These are phyloP conservation scores for Pyrrhosoma nymphula DNA, from an alignment of 2,888 invertebrate species.

Conservation along the genomic window DNA sequence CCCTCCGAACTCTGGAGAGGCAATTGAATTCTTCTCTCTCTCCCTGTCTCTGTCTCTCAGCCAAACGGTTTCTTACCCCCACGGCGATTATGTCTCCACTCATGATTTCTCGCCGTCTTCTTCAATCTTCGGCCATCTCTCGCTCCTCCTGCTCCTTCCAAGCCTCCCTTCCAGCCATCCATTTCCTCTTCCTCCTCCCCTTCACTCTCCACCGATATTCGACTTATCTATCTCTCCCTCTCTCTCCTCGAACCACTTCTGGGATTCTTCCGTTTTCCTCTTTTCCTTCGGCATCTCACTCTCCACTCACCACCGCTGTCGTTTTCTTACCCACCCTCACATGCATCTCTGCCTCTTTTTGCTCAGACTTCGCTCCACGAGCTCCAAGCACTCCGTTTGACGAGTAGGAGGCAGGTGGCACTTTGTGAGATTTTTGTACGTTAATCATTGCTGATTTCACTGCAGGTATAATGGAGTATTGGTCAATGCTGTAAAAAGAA, in stretches of 20 bases:
- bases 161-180: not conserved
- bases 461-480: too few species aligned
- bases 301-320: not conserved
- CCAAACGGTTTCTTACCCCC: not conserved
- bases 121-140: not conserved
- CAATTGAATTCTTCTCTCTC: slow-evolving; percentile 12
- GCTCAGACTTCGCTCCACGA: not conserved
- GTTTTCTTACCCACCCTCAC: not conserved
- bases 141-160: not conserved
- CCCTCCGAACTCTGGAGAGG: not conserved
- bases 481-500: too few species aligned
- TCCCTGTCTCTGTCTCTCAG: too few species aligned
- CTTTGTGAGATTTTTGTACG: too few species aligned
- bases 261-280: not conserved
- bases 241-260: not conserved
- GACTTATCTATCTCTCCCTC: not conserved
- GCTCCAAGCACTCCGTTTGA: too few species aligned
- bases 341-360: not conserved
- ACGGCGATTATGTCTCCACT: not conserved
- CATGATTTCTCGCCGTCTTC: slow-evolving; percentile 8
- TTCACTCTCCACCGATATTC: not conserved
- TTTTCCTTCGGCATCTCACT: not conserved
- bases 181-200: not conserved
- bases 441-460: too few species aligned
- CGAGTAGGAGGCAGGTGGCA: too few species aligned